Conservation (phyloP, 2,797 vertebrate species). For the Cryptoblepharus egeriae region DNA sequence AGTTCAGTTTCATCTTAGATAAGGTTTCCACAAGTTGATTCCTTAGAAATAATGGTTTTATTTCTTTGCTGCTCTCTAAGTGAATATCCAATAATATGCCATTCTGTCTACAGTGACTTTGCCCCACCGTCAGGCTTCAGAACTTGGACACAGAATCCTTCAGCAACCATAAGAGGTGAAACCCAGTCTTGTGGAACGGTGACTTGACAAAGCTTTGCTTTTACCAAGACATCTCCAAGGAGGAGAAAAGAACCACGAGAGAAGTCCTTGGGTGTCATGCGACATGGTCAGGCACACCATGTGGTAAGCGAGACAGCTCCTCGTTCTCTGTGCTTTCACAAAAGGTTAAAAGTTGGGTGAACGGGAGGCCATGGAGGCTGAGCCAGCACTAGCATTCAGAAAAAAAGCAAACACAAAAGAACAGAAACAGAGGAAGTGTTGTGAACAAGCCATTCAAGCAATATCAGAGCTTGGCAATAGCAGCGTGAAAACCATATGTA, state of each 20-base stretch:
- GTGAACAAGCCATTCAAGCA: background rate
- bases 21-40: slow-evolving; percentile 57
- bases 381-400: slow-evolving; percentile 26
- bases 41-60: slow-evolving; percentile 43
- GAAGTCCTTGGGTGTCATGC: background rate
- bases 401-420: slow-evolving; percentile 28
- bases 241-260: slow-evolving; percentile 4
- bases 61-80: slow-evolving; percentile 34
- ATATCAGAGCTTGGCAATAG: background rate
- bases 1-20: slow-evolving; percentile 60
- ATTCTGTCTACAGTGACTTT: slow-evolving; percentile 26
- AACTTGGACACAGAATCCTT: slow-evolving; percentile 36
- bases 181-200: slow-evolving; percentile 43
- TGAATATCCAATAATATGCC: slow-evolving; percentile 41
- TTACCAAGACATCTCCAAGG: slow-evolving; percentile 13
- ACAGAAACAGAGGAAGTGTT: slow-evolving; percentile 19
- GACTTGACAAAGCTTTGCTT: slow-evolving; percentile 36
- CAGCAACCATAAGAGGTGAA: slow-evolving; percentile 25
- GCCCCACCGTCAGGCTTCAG: slow-evolving; percentile 22
- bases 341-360: background rate
- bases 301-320: slow-evolving; percentile 28
- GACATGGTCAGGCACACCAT: background rate
- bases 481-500: slow-evolving; percentile 11
- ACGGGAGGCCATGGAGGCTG: background rate
- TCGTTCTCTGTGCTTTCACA: slow-evolving; percentile 9